phyloP scores from a whole-genome alignment of 2,113 vertebrate species.

The Rhagologus leucostigma region DNA sequence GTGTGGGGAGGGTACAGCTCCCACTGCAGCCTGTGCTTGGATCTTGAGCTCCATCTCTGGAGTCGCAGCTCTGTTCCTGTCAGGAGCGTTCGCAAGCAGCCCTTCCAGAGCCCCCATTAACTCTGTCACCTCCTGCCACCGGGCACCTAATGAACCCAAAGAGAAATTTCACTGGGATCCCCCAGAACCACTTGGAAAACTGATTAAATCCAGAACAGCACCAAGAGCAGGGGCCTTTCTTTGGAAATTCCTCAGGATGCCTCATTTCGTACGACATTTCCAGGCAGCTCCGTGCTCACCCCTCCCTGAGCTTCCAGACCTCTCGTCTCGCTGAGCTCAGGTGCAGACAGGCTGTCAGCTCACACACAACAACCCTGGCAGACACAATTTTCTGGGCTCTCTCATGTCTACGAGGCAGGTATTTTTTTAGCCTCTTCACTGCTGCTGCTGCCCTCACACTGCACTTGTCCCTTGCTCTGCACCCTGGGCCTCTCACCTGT shows the following conservation, averaged over 20 bases:
- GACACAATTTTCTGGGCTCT: neutral
- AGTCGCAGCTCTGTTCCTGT: neutral
- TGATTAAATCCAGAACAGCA: neutral
- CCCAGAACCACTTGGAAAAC: neutral
- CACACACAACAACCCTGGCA: neutral
- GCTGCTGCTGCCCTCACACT: neutral
- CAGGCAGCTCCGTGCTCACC: neutral
- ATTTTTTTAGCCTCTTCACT: neutral
- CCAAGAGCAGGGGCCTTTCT: neutral
- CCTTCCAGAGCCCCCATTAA: constrained; percentile 42
- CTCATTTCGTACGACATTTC: neutral
- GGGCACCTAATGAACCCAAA: neutral
- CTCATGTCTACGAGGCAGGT: neutral
- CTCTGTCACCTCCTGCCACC: constrained; percentile 27
- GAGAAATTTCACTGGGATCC: neutral
- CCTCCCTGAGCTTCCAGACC: neutral
- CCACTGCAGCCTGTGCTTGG: neutral
- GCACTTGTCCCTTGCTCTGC: neutral
- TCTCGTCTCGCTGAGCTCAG: neutral
- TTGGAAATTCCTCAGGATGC: neutral
- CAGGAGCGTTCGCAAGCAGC: neutral
- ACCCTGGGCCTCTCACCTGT: constrained; percentile 41
- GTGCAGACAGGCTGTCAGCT: neutral
- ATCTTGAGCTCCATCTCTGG: neutral
- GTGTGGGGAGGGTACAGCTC: neutral